Conservation (phyloP, 2,797 vertebrate species). For the Eremophila alpestris region DNA sequence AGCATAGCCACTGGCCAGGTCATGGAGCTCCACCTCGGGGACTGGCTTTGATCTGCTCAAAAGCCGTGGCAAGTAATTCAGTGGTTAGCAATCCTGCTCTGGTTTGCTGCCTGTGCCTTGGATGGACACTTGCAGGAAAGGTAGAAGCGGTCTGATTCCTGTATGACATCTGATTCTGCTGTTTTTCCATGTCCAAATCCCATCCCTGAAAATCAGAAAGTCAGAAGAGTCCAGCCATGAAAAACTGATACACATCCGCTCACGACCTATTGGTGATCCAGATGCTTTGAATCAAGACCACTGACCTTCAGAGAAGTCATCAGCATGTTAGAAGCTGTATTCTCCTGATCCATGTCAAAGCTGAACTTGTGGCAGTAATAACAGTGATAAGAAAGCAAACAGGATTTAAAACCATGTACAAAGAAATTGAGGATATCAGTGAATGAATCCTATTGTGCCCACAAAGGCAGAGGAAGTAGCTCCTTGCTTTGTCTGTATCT, state of each 20-base stretch:
- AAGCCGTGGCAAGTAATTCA: neutral
- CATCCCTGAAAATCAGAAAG: neutral
- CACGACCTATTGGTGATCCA: neutral
- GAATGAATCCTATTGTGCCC: neutral
- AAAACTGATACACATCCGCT: neutral
- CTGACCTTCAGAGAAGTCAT: neutral
- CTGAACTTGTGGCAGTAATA: neutral
- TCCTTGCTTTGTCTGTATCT: neutral
- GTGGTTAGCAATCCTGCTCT: neutral
- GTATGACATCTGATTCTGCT: neutral
- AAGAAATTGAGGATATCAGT: neutral
- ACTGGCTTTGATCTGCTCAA: neutral
- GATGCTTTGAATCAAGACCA: neutral
- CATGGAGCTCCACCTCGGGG: rapidly evolving
- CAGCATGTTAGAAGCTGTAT: neutral
- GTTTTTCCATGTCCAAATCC: neutral
- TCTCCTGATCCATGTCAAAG: neutral
- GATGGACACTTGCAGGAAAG: rapidly evolving
- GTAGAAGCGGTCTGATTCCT: neutral
- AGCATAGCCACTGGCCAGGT: neutral
- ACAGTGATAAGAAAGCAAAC: neutral
- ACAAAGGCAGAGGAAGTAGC: neutral
- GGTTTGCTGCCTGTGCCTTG: neutral
- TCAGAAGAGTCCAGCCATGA: neutral
- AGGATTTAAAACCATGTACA: neutral